Conservation (phyloP, 1,140 invertebrate species). For the Subanguina moxae region DNA sequence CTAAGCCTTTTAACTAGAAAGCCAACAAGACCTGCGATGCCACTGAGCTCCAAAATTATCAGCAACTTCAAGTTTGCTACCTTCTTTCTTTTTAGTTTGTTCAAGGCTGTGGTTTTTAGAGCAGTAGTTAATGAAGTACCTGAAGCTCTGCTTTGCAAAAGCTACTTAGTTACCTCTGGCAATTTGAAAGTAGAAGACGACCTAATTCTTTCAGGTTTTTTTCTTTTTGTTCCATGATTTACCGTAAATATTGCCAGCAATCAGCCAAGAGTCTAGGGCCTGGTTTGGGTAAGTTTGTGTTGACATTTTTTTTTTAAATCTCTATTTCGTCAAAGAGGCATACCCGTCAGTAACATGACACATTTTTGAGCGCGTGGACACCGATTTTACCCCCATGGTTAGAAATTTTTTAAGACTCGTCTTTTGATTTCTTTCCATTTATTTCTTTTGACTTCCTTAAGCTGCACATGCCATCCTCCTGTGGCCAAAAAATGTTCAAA, state of each 20-base stretch:
- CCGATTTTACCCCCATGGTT: no score
- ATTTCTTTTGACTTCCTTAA: no score
- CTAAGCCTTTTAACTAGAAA: constrained; percentile 2
- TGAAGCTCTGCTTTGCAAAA: constrained; percentile 17
- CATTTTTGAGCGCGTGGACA: no score
- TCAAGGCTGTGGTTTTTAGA: neutral
- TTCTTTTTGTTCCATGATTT: no score
- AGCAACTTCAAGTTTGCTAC: constrained; percentile 10
- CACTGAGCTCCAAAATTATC: neutral
- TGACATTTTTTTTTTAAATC: no score
- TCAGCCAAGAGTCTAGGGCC: constrained; percentile 9
- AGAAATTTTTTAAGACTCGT: no score
- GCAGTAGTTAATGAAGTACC: constrained; percentile 11
- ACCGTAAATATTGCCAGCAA: no score
- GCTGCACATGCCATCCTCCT: no score
- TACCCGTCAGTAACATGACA: neutral
- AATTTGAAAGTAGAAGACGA: constrained; percentile 5
- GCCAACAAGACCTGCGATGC: constrained; percentile 8
- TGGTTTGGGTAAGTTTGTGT: constrained; percentile 4
- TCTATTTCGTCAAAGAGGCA: no score
- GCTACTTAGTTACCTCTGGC: constrained; percentile 4
- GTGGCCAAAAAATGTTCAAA: no score
- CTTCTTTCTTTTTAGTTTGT: neutral
- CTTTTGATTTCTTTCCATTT: no score
- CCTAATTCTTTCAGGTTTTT: no score